phyloP scores from a whole-genome alignment of 1,140 invertebrate genomes.

The Drosophila watanabei region DNA sequence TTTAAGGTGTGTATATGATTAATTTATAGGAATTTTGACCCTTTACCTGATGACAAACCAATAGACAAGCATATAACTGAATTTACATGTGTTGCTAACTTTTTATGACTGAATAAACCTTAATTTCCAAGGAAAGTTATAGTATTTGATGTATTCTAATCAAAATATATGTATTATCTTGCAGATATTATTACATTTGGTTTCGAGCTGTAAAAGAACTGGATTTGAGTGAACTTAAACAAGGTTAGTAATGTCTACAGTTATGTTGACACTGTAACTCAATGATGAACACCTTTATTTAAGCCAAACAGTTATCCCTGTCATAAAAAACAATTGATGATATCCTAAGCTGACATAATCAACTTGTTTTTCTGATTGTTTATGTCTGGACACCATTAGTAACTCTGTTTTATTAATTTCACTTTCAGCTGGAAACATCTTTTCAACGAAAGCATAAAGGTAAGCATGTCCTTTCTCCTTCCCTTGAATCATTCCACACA shows the following conservation, averaged over 20 bases:
- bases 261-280: not conserved
- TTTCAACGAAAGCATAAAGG: not conserved
- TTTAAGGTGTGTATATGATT: constrained; percentile 6
- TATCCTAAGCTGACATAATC: constrained; percentile 50
- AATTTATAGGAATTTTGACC: not conserved
- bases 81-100: constrained; percentile 58
- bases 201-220: too few relatives aligned
- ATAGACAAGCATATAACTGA: constrained; percentile 81
- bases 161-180: not conserved
- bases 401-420: not conserved
- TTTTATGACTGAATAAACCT: constrained; percentile 36
- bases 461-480: not conserved
- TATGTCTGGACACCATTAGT: not conserved
- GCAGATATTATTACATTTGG: not conserved
- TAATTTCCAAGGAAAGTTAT: not conserved
- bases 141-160: not conserved
- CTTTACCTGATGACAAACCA: constrained; percentile 56
- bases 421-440: not conserved
- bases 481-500: not conserved
- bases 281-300: constrained; percentile 66
- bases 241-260: not conserved
- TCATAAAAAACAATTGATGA: constrained; percentile 81
- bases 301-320: constrained; percentile 79
- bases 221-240: not conserved
- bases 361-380: not conserved